Base-by-base conservation (phyloP, 2,797 vertebrate genomes). In the Poecilia velifera region DNA sequence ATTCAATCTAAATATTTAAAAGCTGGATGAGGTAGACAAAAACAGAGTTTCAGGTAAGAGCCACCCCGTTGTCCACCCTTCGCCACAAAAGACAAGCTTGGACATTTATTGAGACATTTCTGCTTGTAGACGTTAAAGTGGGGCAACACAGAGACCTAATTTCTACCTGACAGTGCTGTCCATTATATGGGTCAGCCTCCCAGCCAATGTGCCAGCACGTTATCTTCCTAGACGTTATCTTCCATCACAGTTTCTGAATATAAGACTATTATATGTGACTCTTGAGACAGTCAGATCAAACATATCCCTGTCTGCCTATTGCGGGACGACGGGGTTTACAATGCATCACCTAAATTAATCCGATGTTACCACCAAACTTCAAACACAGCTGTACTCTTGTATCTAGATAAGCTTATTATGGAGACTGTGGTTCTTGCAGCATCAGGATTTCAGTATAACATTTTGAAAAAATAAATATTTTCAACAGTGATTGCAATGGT, bases 161-260 rank as follows among this genome's bases (percentile, higher is more conserved):
- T 92, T 86, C 82, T 76, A 72, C 73, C 20, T 46, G 79, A 89
- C 64, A 36, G 62, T 79, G 74, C 43, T 82, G 80, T 91, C 81
- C 82, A 88, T 90, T 89, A 92, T 93, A 80, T 92, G 86, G 90
- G 91, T 91, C 89, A 90, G 87, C 25, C 77, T 90, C 77, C 82
- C 20, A 70, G 85, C 46, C 80, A 55, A 84, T 81, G 41, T 74
- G 89, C 89, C 90, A 90, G 92, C 89, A 90, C 81, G 86, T 84
- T 47, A 28, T 88, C 85, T 36, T 79, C 74, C 72, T 59, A 74
- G 76, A 82, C 71, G 31, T 31, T 31, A 31, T 31, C 31, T 31
- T 31, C 31, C 49, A 8, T 77, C 83, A 87, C 84, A 80, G 89
- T 83, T 84, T 34, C 51, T 83, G 74, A 87, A 91, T 87, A 76